A percentile compares a stretch with the other conserved stretches of the same genome.
These are phyloP conservation scores for Acipenser ruthenus DNA, from an alignment of 2,797 vertebrate genomes.

Conservation along the genomic window DNA sequence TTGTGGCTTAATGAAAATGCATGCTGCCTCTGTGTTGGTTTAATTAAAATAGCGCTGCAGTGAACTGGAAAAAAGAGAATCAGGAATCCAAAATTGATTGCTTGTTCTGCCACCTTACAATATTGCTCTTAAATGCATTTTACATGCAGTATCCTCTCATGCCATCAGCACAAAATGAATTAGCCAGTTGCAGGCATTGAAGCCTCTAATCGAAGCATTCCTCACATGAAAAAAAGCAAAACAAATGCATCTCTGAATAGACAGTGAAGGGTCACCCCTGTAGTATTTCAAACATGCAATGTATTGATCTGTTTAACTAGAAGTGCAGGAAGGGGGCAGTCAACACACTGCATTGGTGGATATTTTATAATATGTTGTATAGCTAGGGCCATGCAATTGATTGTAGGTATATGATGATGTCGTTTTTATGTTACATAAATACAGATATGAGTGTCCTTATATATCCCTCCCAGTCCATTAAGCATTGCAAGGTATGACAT, in stretches of 20 bases:
- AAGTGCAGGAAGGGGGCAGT: conserved; percentile 15
- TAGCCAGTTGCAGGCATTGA: conserved; percentile 9
- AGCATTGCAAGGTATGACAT: no score
- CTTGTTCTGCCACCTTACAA: not conserved
- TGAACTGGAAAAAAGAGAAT: no score
- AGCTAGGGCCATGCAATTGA: not conserved
- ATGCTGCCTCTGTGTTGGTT: no score
- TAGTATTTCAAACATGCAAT: not conserved
- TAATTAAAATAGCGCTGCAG: no score
- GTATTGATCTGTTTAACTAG: not conserved
- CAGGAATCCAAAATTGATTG: no score
- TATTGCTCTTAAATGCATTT: conserved; percentile 1
- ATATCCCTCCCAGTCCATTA: no score
- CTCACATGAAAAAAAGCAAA: conserved; percentile 15
- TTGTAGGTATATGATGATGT: no score
- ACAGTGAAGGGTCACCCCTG: conserved; percentile 11
- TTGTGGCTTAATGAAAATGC: no score
- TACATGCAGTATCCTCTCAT: conserved; percentile 5
- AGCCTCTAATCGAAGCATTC: not conserved
- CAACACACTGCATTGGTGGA: not conserved
- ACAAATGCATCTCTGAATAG: conserved; percentile 31
- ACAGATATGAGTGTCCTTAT: no score
- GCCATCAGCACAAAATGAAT: conserved; percentile 5
- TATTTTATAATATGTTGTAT: not conserved
- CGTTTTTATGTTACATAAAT: no score